phyloP scores from a whole-genome alignment of 2,113 vertebrate species.

The Azemiops feae region DNA sequence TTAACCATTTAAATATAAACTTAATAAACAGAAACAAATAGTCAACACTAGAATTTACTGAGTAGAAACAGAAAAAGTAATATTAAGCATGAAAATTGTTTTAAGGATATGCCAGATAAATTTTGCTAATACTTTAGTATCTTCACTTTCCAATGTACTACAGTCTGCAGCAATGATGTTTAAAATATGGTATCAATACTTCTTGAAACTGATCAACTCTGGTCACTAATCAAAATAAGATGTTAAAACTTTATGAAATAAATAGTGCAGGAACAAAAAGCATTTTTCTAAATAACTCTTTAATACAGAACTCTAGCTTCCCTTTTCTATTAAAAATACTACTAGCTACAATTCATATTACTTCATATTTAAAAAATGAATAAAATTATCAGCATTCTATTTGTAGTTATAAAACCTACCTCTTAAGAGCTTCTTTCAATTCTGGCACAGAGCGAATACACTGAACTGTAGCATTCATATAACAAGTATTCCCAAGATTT shows the following conservation, averaged over 20 bases:
- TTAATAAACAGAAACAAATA: background rate
- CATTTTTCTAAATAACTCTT: background rate
- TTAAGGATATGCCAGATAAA: background rate
- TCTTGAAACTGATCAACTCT: background rate
- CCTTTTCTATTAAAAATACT: background rate
- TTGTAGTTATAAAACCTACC: conserved; percentile 64
- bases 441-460: conserved; percentile 98
- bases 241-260: background rate
- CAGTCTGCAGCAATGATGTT: background rate
- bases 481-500: conserved; percentile 98
- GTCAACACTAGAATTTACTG: background rate
- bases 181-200: background rate
- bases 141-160: background rate
- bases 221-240: conserved; percentile 2
- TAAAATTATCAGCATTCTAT: conserved; percentile 21
- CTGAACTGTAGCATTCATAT: conserved; percentile 99
- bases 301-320: background rate
- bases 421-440: conserved; percentile 91
- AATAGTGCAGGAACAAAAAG: background rate
- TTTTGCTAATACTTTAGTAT: conserved; percentile 1
- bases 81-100: conserved; percentile 1
- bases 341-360: background rate
- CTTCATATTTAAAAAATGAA: background rate
- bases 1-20: background rate
- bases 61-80: conserved; percentile 18